A percentile compares a stretch with the other conserved stretches of the same genome.
Evolutionary conservation across 2,113 vertebrate species (phyloP).

Genomic region (Dipodomys stephensi): DNA sequence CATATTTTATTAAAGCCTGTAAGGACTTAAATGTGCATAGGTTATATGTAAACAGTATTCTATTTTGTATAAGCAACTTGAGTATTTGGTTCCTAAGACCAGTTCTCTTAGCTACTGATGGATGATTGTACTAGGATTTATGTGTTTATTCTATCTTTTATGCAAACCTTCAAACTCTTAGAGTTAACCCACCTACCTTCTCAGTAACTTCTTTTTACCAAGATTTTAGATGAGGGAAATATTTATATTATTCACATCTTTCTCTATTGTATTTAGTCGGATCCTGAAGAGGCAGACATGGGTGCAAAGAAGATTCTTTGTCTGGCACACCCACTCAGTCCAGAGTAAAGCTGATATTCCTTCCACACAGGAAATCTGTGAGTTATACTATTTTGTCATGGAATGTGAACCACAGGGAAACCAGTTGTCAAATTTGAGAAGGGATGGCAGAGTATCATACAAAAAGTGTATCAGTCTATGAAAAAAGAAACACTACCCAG

Average conservation of each 20-base stretch:
- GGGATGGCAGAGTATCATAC: neutral
- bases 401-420: neutral
- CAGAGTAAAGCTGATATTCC: neutral
- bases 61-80: neutral
- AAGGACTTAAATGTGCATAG: neutral
- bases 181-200: neutral
- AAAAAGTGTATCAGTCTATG: too few relatives aligned
- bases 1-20: neutral
- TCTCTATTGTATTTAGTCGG: neutral
- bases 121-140: neutral
- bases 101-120: neutral
- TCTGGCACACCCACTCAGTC: too few relatives aligned
- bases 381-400: neutral
- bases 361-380: neutral
- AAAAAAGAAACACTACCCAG: neutral
- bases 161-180: neutral
- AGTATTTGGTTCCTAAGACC: neutral
- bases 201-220: neutral
- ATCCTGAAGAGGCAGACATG: neutral
- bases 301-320: neutral
- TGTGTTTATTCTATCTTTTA: neutral
- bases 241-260: neutral
- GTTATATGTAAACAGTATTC: neutral
- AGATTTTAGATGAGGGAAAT: neutral
- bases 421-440: fast-evolving